phyloP scores from a whole-genome alignment of 2,797 vertebrate genomes.

The Artibeus lituratus region DNA sequence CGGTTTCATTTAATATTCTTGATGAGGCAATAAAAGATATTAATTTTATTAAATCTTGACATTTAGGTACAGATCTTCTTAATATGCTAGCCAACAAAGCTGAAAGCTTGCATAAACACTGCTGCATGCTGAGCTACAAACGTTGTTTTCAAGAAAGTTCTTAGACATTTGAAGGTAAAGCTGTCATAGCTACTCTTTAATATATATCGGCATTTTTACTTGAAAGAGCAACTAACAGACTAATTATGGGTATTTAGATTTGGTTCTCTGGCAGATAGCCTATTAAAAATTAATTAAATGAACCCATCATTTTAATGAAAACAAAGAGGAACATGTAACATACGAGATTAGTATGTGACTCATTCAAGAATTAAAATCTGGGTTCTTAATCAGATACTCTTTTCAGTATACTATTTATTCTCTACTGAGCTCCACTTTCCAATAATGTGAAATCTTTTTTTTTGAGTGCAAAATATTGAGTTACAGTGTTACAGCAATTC shows the following conservation, averaged over 20 bases:
- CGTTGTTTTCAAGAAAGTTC: not conserved
- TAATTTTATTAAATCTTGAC: conserved; percentile 21
- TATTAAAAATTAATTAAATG: not conserved
- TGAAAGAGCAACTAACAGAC: not conserved
- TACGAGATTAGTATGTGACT: not conserved
- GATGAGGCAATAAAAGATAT: not conserved
- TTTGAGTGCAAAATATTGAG: not conserved
- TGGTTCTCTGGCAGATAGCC: not conserved
- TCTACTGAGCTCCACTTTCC: not conserved
- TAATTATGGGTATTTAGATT: not conserved
- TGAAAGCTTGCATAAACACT: not conserved
- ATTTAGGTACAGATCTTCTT: not conserved
- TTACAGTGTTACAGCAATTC: not conserved
- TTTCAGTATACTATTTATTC: not conserved
- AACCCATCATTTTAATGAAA: not conserved
- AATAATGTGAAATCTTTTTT: not conserved
- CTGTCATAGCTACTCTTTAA: not conserved
- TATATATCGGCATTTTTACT: not conserved
- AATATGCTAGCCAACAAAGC: not conserved
- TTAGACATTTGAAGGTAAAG: not conserved
- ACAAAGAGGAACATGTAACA: not conserved
- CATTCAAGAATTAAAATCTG: not conserved
- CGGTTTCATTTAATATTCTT: not conserved
- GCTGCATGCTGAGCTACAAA: not conserved
- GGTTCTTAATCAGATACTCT: not conserved